A percentile compares a stretch with the other conserved stretches of the same genome.
phyloP scores from a whole-genome alignment of 2,888 invertebrate species.

The Lottia scabra region DNA sequence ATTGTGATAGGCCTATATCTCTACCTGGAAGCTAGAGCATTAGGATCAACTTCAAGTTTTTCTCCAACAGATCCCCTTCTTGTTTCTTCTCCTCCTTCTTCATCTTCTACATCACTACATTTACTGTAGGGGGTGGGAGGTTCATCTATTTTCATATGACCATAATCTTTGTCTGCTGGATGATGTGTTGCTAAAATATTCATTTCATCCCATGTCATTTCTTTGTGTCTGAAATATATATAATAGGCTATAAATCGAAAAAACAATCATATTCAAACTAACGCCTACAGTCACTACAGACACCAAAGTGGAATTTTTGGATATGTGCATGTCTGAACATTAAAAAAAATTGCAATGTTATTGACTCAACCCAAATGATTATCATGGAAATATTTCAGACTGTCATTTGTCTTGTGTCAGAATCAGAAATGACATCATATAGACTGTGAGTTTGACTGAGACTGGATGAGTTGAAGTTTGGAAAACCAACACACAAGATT shows the following conservation, averaged over 20 bases:
- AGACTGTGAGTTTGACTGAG: no score
- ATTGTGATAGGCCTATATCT: no score
- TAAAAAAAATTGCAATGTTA: no score
- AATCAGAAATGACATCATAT: no score
- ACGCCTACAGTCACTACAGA: neutral
- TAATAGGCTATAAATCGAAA: no score
- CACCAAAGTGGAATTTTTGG: no score
- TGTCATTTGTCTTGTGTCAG: no score
- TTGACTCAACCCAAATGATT: no score
- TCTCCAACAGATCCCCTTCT: conserved; percentile 46
- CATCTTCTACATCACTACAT: conserved; percentile 69
- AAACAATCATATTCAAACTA: neutral
- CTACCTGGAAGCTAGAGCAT: conserved; percentile 45
- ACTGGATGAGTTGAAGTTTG: no score
- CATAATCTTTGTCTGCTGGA: conserved; percentile 98
- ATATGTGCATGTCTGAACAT: no score
- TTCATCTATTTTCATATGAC: conserved; percentile 94
- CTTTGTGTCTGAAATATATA: conserved; percentile 32
- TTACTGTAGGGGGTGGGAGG: conserved; percentile 94
- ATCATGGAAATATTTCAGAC: no score
- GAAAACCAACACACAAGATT: no score
- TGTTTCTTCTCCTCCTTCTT: conserved; percentile 60
- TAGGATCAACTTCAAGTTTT: conserved; percentile 38
- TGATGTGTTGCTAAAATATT: conserved; percentile 98
- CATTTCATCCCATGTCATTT: conserved; percentile 84